phyloP scores from a whole-genome alignment of 2,113 vertebrate genomes.

The Chaetodon auriga region DNA sequence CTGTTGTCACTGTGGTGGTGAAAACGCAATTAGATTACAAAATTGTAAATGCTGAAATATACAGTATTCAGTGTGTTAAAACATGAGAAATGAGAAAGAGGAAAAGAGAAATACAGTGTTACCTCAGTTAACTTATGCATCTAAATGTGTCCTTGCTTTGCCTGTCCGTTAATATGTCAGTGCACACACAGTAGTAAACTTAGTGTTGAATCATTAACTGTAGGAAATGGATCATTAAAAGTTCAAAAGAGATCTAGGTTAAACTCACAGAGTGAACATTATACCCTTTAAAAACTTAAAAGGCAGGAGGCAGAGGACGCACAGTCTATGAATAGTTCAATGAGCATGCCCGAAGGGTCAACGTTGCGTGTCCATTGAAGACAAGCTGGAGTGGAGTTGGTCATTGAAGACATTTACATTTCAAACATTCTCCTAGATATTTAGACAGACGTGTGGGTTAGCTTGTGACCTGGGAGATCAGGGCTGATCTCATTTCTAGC shows the following conservation, averaged over 20 bases:
- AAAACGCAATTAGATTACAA: not conserved
- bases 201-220: constrained; percentile 85
- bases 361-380: constrained; percentile 72
- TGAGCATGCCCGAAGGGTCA: constrained; percentile 74
- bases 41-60: not conserved
- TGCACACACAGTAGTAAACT: constrained; percentile 82
- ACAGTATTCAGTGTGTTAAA: not conserved
- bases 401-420: constrained; percentile 79
- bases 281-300: constrained; percentile 85
- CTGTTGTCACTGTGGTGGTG: not conserved
- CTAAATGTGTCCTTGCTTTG: constrained; percentile 55
- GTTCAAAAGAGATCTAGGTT: constrained; percentile 86
- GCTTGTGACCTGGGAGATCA: constrained; percentile 47
- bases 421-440: constrained; percentile 72
- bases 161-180: constrained; percentile 75
- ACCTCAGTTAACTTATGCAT: constrained; percentile 55
- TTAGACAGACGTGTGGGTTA: constrained; percentile 68
- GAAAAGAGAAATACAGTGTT: constrained; percentile 27
- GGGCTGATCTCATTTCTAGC: constrained; percentile 56
- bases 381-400: constrained; percentile 62
- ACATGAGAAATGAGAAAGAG: not conserved
- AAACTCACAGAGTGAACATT: constrained; percentile 84
- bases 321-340: constrained; percentile 76
- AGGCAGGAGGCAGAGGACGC: constrained; percentile 75
- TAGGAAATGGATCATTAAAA: constrained; percentile 87